phyloP scores from a whole-genome alignment of 2,797 vertebrate species.

The Monodelphis domestica region DNA sequence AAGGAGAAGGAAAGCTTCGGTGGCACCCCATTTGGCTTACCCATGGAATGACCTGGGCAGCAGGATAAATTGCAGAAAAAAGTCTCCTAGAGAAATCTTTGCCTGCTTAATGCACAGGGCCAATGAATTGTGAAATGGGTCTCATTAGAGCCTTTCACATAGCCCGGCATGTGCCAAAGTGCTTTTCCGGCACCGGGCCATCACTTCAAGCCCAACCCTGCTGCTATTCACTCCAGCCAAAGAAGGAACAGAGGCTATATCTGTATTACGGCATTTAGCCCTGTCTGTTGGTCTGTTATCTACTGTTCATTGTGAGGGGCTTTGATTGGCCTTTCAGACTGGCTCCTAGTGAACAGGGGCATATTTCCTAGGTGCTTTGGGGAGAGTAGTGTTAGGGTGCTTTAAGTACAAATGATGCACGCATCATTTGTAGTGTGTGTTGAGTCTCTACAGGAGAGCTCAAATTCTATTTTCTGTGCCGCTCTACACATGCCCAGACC shows the following conservation, averaged over 20 bases:
- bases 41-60: conserved; percentile 43
- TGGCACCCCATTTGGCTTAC: background rate
- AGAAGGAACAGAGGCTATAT: conserved; percentile 74
- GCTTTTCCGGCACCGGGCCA: conserved; percentile 75
- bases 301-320: conserved; percentile 77
- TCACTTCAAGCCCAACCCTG: conserved; percentile 74
- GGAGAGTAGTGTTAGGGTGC: conserved; percentile 11
- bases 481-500: background rate
- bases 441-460: background rate
- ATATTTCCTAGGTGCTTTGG: conserved; percentile 54
- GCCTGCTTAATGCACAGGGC: conserved; percentile 63
- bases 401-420: too few relatives aligned
- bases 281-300: conserved; percentile 55
- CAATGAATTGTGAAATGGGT: conserved; percentile 60
- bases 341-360: conserved; percentile 5
- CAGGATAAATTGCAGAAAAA: conserved; percentile 53
- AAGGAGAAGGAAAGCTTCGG: background rate
- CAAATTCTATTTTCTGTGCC: background rate
- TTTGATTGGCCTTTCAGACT: conserved; percentile 59
- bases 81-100: conserved; percentile 60
- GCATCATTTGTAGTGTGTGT: background rate
- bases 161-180: conserved; percentile 77
- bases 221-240: conserved; percentile 68
- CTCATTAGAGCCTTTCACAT: conserved; percentile 69
- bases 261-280: conserved; percentile 61